Conservation (phyloP, 1,140 invertebrate genomes). For the Leptinotarsa undecemlineata region DNA sequence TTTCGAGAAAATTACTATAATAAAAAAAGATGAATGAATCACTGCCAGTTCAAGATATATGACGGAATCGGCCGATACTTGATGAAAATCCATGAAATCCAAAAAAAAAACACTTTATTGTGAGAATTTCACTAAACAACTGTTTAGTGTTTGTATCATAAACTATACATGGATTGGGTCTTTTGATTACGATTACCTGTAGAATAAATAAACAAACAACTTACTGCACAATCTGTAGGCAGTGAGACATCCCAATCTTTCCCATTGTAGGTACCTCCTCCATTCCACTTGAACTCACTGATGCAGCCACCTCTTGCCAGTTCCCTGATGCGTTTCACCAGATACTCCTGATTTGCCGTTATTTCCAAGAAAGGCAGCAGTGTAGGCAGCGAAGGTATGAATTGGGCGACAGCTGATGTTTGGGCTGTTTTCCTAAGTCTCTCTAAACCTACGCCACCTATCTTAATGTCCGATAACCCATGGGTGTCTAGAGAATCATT, state of each 20-base stretch:
- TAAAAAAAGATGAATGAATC: too few relatives aligned
- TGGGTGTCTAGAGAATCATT: constrained; percentile 68
- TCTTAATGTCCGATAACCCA: constrained; percentile 70
- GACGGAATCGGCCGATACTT: too few relatives aligned
- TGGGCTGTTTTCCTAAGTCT: constrained; percentile 71
- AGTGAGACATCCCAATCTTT: constrained; percentile 79
- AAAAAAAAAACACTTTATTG: too few relatives aligned
- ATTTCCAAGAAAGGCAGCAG: constrained; percentile 79
- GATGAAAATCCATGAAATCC: too few relatives aligned
- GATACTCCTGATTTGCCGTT: constrained; percentile 80
- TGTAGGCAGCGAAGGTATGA: constrained; percentile 69
- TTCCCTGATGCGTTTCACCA: constrained; percentile 75
- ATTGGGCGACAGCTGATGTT: constrained; percentile 58
- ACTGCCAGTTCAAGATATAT: too few relatives aligned
- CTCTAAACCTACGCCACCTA: constrained; percentile 72
- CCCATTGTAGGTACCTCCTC: constrained; percentile 70
- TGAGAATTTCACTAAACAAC: too few relatives aligned
- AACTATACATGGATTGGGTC: too few relatives aligned
- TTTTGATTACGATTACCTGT: too few relatives aligned
- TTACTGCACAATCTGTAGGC: constrained; percentile 78
- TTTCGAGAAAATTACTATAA: too few relatives aligned
- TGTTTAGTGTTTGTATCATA: too few relatives aligned
- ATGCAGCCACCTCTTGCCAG: constrained; percentile 78
- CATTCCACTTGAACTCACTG: constrained; percentile 81
- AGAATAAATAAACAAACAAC: constrained; percentile 38